Evolutionary conservation across 2,797 vertebrate species (phyloP), one percentile per base, ranked within the genome.

Genomic region (Peromyscus eremicus): DNA sequence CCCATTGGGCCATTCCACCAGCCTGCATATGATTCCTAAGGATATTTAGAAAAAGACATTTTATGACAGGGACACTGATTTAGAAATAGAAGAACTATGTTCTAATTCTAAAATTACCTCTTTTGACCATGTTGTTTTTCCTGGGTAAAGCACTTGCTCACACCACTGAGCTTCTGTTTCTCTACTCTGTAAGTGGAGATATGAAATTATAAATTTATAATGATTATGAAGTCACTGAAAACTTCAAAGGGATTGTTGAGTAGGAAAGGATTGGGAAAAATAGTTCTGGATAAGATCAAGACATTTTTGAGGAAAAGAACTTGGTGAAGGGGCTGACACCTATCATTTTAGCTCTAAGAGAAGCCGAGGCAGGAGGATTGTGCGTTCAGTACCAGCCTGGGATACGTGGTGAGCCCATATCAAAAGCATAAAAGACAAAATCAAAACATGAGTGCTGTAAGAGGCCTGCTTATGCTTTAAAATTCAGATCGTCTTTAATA

Each of bases 61-160:
- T 90, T 82, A 90, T 93, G 46, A 66, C 4, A n/a, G 94, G 32
- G 80, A 73, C 21, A 73, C 55, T 90, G 43, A 94, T 86, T 86
- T 60, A 96, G 73, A 88, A 94, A 57, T 68, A 94, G 89, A 93
- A 97, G 32, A 70, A 83, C 49, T 92, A 17, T 90, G 19, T 83
- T 70, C n/a, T 80, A 71, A 82, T 52, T 46, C 70, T 79, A 43
- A 49, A 80, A n/a, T 21, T 75, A 21, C 81, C 8, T 77, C 19
- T 92, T 91, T 94, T 46, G 89, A 40, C 32, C 34, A 34, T 70
- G 52, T 83, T 81, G 81, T 84, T 91, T 95, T 96, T 92, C 84
- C 29, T 60, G 81, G 60, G 49, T 55, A 87, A 92, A 89, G 25
- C 29, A n/a, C 89, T 75, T 43, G 7, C 17, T 23, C 6, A 23